Evolutionary conservation across 2,797 vertebrate species (phyloP).

Genomic region (Pipistrellus pipistrellus): DNA sequence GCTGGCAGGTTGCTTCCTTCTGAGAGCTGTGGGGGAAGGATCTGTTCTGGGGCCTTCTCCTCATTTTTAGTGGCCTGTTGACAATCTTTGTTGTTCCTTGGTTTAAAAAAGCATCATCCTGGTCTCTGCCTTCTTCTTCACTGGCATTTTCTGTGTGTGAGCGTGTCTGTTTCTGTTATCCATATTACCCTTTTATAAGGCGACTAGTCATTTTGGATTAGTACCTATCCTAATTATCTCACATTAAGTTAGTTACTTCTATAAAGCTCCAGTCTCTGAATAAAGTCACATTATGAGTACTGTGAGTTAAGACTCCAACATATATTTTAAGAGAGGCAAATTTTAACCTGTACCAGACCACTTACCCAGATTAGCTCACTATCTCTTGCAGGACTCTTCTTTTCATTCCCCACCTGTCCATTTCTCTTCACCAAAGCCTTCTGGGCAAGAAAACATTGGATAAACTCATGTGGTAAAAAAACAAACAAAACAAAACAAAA

Average conservation of each 20-base stretch:
- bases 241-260: conserved; percentile 12
- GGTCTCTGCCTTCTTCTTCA: background rate
- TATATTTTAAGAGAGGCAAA: background rate
- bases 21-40: background rate
- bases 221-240: background rate
- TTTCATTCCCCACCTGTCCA: background rate
- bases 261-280: background rate
- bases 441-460: conserved; percentile 37
- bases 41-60: background rate
- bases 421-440: background rate
- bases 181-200: background rate
- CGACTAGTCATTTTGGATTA: background rate
- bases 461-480: background rate
- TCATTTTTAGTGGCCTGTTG: background rate
- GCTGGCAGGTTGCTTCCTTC: background rate
- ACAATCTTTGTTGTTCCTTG: background rate
- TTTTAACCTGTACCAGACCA: background rate
- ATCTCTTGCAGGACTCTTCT: background rate
- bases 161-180: background rate
- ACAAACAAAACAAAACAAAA: too few species aligned
- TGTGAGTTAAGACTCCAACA: background rate
- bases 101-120: background rate
- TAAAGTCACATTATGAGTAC: background rate
- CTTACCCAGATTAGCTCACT: background rate
- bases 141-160: background rate